A percentile compares a stretch with the other conserved stretches of the same genome.
These are phyloP conservation scores for Acrocyrtus sp. DNA, from an alignment of 2,888 invertebrate species.

Conservation along the genomic window DNA sequence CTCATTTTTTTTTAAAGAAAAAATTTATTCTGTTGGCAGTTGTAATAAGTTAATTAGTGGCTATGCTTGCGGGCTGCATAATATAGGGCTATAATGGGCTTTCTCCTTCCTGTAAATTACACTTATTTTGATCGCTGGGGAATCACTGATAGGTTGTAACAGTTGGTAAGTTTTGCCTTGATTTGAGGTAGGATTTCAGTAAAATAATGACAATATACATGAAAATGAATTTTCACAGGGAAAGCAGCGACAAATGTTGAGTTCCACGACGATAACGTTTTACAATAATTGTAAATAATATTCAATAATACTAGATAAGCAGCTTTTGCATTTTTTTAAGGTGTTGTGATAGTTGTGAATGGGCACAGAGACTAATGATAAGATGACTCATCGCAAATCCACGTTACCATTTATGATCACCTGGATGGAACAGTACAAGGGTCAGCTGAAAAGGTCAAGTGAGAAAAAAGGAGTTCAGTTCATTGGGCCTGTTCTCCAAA, in stretches of 20 bases:
- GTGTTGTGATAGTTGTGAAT: no score
- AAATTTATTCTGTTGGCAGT: conserved; percentile 42
- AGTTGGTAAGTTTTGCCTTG: not conserved
- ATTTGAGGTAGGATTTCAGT: not conserved
- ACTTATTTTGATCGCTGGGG: not conserved
- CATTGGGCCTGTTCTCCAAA: not conserved
- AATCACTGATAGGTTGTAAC: not conserved
- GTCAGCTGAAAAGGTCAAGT: conserved; percentile 41
- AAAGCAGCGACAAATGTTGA: not conserved
- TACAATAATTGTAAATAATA: not conserved
- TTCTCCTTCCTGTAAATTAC: not conserved
- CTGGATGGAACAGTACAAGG: conserved; percentile 28
- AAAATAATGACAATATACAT: no score
- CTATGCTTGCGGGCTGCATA: conserved; percentile 14
- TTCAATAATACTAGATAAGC: not conserved
- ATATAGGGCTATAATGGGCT: not conserved
- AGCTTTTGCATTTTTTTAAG: no score
- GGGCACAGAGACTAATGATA: not conserved
- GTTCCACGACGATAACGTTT: not conserved
- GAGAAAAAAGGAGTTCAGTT: conserved; percentile 14
- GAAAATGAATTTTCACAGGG: not conserved
- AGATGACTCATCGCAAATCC: conserved; percentile 27
- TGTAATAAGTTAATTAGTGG: conserved; percentile 50
- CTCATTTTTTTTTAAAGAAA: conserved; percentile 7
- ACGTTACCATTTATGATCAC: not conserved